A percentile compares a stretch with the other conserved stretches of the same genome.
These are phyloP conservation scores for Phasianus colchicus DNA, from an alignment of 2,113 vertebrate genomes.

Conservation along the genomic window DNA sequence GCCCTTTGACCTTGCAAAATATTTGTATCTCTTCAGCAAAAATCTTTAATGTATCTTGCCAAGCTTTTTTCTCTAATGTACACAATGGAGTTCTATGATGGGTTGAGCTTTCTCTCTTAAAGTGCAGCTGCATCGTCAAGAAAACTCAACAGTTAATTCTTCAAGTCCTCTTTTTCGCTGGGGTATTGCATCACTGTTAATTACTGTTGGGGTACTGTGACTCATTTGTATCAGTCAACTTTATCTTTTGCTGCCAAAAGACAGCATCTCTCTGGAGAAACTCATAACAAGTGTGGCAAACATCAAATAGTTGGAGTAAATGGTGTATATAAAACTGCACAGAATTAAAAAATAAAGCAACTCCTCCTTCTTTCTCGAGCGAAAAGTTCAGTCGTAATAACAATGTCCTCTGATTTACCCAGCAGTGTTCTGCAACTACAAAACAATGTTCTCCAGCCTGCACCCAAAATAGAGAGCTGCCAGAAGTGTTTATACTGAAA, in stretches of 20 bases:
- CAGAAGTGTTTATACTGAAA: neutral
- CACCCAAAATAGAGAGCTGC: conserved; percentile 45
- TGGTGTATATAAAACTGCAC: conserved; percentile 24
- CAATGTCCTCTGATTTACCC: conserved; percentile 15
- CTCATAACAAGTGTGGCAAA: conserved; percentile 75
- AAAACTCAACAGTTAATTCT: conserved; percentile 71
- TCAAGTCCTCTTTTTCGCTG: conserved; percentile 72
- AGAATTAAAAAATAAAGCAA: conserved; percentile 59
- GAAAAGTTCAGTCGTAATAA: conserved; percentile 36
- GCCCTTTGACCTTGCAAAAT: conserved; percentile 69
- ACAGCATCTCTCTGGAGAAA: conserved; percentile 80
- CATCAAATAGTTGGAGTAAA: conserved; percentile 55
- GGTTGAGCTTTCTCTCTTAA: conserved; percentile 53
- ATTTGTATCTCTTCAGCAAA: conserved; percentile 69
- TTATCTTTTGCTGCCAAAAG: conserved; percentile 82
- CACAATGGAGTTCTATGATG: conserved; percentile 47
- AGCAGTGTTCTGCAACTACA: neutral
- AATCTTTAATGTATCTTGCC: conserved; percentile 66
- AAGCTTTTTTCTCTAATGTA: conserved; percentile 66
- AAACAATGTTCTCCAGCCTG: conserved; percentile 45
- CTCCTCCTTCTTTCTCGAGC: conserved; percentile 12
- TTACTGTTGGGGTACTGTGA: conserved; percentile 74
- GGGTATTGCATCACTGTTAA: conserved; percentile 79
- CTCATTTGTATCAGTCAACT: conserved; percentile 77
- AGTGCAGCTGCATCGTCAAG: conserved; percentile 57